Conservation (phyloP, 2,797 vertebrate species). For the Erithacus rubecula region DNA sequence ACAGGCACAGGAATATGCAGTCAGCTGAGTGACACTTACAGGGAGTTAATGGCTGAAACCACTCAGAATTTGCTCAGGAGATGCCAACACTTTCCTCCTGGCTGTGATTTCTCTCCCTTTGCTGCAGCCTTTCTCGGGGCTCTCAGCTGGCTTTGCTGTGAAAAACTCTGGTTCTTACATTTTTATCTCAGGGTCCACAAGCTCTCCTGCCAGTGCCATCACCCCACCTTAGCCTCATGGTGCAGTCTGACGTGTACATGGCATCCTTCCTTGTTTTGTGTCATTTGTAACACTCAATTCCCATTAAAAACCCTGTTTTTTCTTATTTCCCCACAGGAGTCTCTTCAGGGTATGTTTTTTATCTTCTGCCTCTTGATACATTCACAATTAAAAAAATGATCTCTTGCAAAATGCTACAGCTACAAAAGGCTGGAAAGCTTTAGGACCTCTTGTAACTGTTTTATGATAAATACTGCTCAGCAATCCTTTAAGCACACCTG, state of each 20-base stretch:
- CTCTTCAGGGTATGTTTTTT: not conserved
- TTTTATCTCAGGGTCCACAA: not conserved
- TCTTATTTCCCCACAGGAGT: not conserved
- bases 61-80: not conserved
- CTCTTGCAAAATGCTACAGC: not conserved
- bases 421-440: not conserved
- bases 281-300: not conserved
- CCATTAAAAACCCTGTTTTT: not conserved
- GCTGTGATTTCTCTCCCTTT: not conserved
- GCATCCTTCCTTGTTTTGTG: not conserved
- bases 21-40: not conserved
- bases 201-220: not conserved
- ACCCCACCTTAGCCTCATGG: fast-evolving
- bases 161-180: not conserved
- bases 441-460: not conserved
- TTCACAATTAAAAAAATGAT: not conserved
- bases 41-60: not conserved
- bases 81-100: not conserved
- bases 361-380: not conserved
- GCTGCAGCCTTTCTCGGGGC: not conserved
- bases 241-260: not conserved
- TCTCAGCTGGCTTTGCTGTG: not conserved
- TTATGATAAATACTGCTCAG: not conserved
- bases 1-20: not conserved
- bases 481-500: constrained; percentile 13